These are phyloP conservation scores for Sinonovacula constricta DNA, from an alignment of 1,140 invertebrate species.

Conservation along the genomic window DNA sequence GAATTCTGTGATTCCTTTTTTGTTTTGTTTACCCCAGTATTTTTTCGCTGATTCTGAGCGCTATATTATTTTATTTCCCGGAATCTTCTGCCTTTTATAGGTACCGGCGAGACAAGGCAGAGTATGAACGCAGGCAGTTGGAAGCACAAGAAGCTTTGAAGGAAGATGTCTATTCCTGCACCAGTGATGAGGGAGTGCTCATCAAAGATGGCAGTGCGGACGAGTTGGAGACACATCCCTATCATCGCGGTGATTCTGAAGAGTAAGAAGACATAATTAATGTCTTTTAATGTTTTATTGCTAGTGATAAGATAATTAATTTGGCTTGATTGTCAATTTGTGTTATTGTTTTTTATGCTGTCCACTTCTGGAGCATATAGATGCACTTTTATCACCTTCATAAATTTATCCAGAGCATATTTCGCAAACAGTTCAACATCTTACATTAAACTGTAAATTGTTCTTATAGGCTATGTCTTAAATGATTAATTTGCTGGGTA, in stretches of 20 bases:
- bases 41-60: too few species aligned
- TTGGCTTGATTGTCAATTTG: background rate
- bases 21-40: too few species aligned
- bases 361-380: background rate
- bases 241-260: slow-evolving; percentile 74
- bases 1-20: too few species aligned
- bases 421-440: background rate
- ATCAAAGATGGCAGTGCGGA: slow-evolving; percentile 82
- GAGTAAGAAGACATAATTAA: slow-evolving; percentile 69
- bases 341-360: too few species aligned
- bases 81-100: slow-evolving; percentile 31
- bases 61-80: too few species aligned
- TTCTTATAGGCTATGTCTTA: too few species aligned
- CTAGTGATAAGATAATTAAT: background rate
- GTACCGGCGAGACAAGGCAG: slow-evolving; percentile 32
- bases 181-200: slow-evolving; percentile 80
- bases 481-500: too few species aligned
- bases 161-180: slow-evolving; percentile 72
- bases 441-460: background rate
- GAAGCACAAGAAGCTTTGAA: slow-evolving; percentile 45
- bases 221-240: slow-evolving; percentile 78
- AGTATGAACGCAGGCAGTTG: slow-evolving; percentile 37
- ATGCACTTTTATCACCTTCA: too few species aligned
- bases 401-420: background rate
- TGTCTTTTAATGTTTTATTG: slow-evolving; percentile 20